Base-by-base conservation (phyloP, 2,888 invertebrate genomes). In the Alsophila aescularia region DNA sequence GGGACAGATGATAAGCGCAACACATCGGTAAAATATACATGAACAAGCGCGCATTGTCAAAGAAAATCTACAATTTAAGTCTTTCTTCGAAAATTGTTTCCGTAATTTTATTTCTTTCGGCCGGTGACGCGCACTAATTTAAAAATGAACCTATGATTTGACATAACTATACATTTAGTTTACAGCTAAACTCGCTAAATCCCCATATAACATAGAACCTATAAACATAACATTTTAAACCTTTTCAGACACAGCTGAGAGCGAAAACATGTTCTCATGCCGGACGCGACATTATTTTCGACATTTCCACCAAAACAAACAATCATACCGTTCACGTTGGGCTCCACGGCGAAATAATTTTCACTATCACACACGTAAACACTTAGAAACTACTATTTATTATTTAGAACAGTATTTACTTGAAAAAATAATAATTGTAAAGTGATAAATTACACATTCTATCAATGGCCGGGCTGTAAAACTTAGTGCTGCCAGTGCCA, bases 321-420 rank as follows among this genome's bases (percentile, higher is more conserved):
- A 52, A 54, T 47, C 72, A 52, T 72, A 87, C 89, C 83, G 69
- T 72, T 84, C 59, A 81, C 74, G 64, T 87, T 81, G 59, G 88
- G 82, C 75, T 88, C 88, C 88, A 89, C 86, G 85, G 73, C 70
- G 83, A 67, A 59, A 29, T 53, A 21, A 37, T 43, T 48, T 35
- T 14, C 14, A 45, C 35, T 37, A 31, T 31, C 36, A 10, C 39
- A 32, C 50, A 21, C 16, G 24, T 29, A 12, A 44, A 50, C 15
- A 42, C 14, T 14, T 41, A 24, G 31, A 35, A 45, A 42, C 31
- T 10, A 35, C 10, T 32, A 15, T 8, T 14, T 27, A 10, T 21
- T n/a, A 31, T 16, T 0, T 24, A 51, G 27, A 48, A 21, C 43
- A 51, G 36, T n/a, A 34, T 35, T 32, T 15, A 41, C 6, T 36